Base-by-base conservation (phyloP, 1,140 invertebrate species). In the Macrobrachium nipponense region DNA sequence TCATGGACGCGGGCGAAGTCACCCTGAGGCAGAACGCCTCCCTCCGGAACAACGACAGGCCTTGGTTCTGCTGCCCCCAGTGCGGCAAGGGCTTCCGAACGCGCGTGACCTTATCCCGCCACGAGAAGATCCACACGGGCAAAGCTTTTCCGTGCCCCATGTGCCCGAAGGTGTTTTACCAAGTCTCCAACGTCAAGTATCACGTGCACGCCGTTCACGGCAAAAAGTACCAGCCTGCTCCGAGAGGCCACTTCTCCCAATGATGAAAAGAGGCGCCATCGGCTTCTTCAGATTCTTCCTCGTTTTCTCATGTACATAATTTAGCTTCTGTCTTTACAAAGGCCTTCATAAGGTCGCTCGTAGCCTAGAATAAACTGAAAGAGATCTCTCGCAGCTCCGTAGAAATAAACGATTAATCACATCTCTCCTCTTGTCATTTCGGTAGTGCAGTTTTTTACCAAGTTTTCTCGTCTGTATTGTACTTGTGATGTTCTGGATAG, bases 131-230 rank as follows among this genome's bases (percentile, higher is more conserved):
- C 62, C 85, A 87, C 80, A 87, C 70, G 61, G 85, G 85, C 36
- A 87, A 87, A 12, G 85, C 85, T n/a, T 87, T 87, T 70, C 79
- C 85, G 44, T 87, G 85, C 43, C 85, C 85, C 4, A 17, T 81
- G n/a, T 87, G 85, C 51, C 85, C 85, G 17, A 87, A 87, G 44
- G 85, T 87, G 14, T 87, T 87, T 72, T 87, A 87, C 64, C 85
- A 87, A 20, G 85, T 87, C 79, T 87, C 85, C 79, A 87, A 87
- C 66, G 80, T 87, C 59, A 87, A 87, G 62, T 87, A 87, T 43
- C 85, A 87, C 59, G 85, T 87, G 15, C 79, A 77, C 61, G 85
- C 85, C 10, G 85, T 87, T 7, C 85, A 87, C 51, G 85, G 85
- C 15, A 59, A 70, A 15, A 70, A 76, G 51, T 87, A 87, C 79